Evolutionary conservation across 2,113 vertebrate genomes (phyloP), one percentile per base, ranked within the genome.

Genomic region (Phylloscopus whistleri): DNA sequence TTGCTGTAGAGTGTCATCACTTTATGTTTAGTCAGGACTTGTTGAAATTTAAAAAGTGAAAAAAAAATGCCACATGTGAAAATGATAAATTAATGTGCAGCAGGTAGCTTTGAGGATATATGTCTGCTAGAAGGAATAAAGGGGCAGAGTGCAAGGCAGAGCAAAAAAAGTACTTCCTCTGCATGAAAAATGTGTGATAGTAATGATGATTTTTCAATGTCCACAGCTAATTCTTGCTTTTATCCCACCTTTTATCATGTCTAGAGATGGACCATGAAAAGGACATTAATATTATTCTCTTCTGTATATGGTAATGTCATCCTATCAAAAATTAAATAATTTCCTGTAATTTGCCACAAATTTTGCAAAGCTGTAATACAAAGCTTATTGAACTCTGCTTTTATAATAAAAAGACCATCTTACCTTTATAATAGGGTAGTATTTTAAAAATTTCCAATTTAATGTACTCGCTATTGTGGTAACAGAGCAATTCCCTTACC

Each of bases 1-100:
- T 33, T 22, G 41, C 6, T 3, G 2, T 2, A 0, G 0, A 75
- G 13, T 53, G 2, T 51, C 27, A 41, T n/a, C 27, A 16, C 1
- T 37, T 21, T 41, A 37, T 6, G 1, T n/a, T 75, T 85, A 8
- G 3, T 19, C 22, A 79, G 6, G 33, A 39, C 8, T 18, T 17
- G 9, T 0, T 3, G n/a, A 66, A 79, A 76, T 73, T 58, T 58
- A 27, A 46, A 37, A 76, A 74, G 9, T 11, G 43, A 79, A 51
- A 72, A 74, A 70, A n/a, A 83, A 84, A 26, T 4, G 14, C 9
- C 13, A 39, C 7, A 35, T 10, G 18, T 55, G 27, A 74, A 79
- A 74, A 52, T 39, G 0, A 8, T 24, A 4, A 56, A 41, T 49
- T 82, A 76, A 58, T 26, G 8, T 58, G 10, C 11, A 48, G 5